These are phyloP conservation scores for Apotomis betuletana DNA, from an alignment of 2,888 invertebrate genomes.

Conservation along the genomic window DNA sequence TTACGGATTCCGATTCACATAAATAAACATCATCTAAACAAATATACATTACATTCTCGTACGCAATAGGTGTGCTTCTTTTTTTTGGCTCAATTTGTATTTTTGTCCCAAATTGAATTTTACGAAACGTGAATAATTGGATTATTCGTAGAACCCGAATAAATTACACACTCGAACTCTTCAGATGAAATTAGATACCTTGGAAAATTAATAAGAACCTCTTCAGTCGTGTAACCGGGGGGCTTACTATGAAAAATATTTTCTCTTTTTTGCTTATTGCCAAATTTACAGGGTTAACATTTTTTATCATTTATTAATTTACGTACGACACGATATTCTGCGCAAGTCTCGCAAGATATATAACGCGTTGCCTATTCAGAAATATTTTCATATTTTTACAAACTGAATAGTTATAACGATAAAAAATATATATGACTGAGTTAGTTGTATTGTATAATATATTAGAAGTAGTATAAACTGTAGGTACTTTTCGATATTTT, in stretches of 20 bases:
- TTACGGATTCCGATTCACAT: too few species aligned
- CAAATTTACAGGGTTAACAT: neutral
- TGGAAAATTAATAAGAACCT: conserved; percentile 20
- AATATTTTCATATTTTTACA: too few species aligned
- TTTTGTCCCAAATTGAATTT: conserved; percentile 10
- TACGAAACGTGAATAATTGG: conserved; percentile 9
- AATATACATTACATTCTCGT: too few species aligned
- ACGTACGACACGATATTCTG: neutral
- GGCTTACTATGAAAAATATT: neutral
- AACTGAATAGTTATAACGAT: too few species aligned
- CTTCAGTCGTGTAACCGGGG: neutral
- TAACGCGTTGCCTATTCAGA: too few species aligned
- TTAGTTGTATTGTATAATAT: too few species aligned
- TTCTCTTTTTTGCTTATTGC: neutral
- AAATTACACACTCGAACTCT: conserved; percentile 13
- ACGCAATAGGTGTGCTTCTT: neutral
- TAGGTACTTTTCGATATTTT: too few species aligned
- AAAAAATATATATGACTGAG: too few species aligned
- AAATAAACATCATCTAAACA: too few species aligned
- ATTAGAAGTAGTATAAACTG: too few species aligned
- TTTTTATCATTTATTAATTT: neutral
- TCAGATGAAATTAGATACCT: conserved; percentile 6
- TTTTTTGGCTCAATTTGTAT: neutral
- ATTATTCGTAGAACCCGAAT: neutral
- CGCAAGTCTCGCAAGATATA: neutral